A percentile compares a stretch with the other conserved stretches of the same genome.
These are phyloP conservation scores for Taurulus bubalis DNA, from an alignment of 2,113 vertebrate species.

Conservation along the genomic window DNA sequence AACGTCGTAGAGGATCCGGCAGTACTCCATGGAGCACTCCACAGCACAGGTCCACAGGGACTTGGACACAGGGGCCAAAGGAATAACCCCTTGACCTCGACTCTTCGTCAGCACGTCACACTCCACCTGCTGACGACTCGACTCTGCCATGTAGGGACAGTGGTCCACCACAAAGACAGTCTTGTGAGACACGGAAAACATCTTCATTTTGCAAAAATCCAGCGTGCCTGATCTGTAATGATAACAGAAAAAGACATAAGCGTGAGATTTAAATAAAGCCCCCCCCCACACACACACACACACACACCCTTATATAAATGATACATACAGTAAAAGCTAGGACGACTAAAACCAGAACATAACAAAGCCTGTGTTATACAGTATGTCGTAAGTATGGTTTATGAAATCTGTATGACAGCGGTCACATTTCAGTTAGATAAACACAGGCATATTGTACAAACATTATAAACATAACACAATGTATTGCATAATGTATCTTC, in stretches of 20 bases:
- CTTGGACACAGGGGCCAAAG: constrained; percentile 95
- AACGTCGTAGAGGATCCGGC: constrained; percentile 96
- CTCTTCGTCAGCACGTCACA: constrained; percentile 98
- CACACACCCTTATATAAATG: background rate
- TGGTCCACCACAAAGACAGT: constrained; percentile 99
- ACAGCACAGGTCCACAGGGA: constrained; percentile 98
- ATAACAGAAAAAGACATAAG: background rate
- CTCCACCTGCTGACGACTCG: constrained; percentile 96
- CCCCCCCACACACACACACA: too few species aligned
- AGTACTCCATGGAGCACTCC: constrained; percentile 99
- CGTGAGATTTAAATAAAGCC: background rate
- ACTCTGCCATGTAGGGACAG: constrained; percentile 98
- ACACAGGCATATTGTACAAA: background rate
- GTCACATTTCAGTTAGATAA: background rate
- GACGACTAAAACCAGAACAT: background rate
- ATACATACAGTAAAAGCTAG: background rate
- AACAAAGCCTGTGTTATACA: background rate
- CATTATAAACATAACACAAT: background rate
- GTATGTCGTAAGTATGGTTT: background rate
- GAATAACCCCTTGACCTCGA: constrained; percentile 94
- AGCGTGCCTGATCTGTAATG: constrained; percentile 2
- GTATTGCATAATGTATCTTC: background rate
- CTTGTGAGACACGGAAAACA: constrained; percentile 97
- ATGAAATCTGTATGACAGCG: background rate
- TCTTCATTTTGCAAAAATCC: constrained; percentile 87